Evolutionary conservation across 2,113 vertebrate genomes (phyloP), one percentile per base, ranked within the genome.

Genomic region (Stegastes partitus): DNA sequence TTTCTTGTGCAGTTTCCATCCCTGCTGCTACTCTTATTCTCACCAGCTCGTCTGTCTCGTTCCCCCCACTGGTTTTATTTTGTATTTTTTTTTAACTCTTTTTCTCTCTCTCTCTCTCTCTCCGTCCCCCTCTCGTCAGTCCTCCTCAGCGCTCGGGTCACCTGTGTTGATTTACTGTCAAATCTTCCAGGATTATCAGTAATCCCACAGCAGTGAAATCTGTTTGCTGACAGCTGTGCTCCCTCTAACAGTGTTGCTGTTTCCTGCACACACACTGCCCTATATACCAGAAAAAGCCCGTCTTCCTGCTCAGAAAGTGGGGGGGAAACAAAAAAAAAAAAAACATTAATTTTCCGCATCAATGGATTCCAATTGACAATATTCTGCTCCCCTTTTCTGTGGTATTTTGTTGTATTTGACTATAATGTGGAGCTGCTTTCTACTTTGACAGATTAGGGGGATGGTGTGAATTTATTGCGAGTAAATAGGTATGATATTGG

Each of bases 151-250:
- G 25, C 50, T 76, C 47, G 62, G 90, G 89, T 91, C 90, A 92
- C 91, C 90, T 92, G 88, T 93, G 88, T 86, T 90, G 91, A 95
- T 93, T 92, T 92, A 90, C 91, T 92, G 90, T 93, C 87, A 93
- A 93, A 94, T 93, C 92, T 94, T 93, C 68, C 74, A 87, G 91
- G 93, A 94, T 95, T 94, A 94, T 92, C 89, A 25, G 88, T 93
- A 93, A 93, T 93, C 92, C 89, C 76, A 63, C 67, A 81, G 85
- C 88, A 90, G 81, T 77, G 74, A 89, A 90, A 91, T 93, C 88
- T 92, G 86, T 92, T 90, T 93, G 86, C 87, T 88, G 89, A 93
- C 94, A 94, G 88, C 89, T 92, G 92, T 86, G 88, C 81, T 88
- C 85, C 69, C 68, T 76, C 82, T 81, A 87, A 92, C 87, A 84